Evolutionary conservation across 1,140 invertebrate genomes (phyloP), one percentile per base, ranked within the genome.

Genomic region (Halyomorpha halys): DNA sequence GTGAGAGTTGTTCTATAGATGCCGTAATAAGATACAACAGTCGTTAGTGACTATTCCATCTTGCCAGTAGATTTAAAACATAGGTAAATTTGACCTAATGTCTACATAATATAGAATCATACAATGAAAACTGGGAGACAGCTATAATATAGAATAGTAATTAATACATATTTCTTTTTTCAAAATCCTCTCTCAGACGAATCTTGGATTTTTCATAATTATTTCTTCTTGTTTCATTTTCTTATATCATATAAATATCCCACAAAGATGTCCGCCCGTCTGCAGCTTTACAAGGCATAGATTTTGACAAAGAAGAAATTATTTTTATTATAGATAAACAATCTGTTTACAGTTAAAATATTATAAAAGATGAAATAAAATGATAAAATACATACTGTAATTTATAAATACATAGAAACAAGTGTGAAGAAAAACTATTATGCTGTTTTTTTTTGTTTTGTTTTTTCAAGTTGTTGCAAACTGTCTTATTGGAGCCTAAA

Each of bases 171-270:
- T 59, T 64, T 53, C 59, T 65, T 60, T 61, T 61, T 65, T 61
- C 47, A 65, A 65, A 65, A 65, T 65, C 64, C 64, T 65, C 64
- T 65, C 64, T 65, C 64, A 65, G 64, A 65, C 64, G 60, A 61
- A 65, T 65, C 60, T 65, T 53, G 47, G 60, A 54, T 60, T 59
- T 60, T 39, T 44, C 60, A 21, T 60, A 44, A 21, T 44, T 60
- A 60, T 44, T 39, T 60, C 21, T 39, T 39, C 44, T 60, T 19
- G 4, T 60, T 60, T 21, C 16, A 34, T 18, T 39, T 39, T 21
- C n/a, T 30, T 39, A 39, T 60, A 44, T 60, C 44, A 44, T 60
- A 44, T 61, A 53, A 61, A 61, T 65, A 59, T 44, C 44, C 60
- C 44, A 56, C 44, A 62, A 27, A 44, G 44, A 54, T 65, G 59